Conservation (phyloP, 92 coral and sea anemone genomes). For the Paragorgia papillata region DNA sequence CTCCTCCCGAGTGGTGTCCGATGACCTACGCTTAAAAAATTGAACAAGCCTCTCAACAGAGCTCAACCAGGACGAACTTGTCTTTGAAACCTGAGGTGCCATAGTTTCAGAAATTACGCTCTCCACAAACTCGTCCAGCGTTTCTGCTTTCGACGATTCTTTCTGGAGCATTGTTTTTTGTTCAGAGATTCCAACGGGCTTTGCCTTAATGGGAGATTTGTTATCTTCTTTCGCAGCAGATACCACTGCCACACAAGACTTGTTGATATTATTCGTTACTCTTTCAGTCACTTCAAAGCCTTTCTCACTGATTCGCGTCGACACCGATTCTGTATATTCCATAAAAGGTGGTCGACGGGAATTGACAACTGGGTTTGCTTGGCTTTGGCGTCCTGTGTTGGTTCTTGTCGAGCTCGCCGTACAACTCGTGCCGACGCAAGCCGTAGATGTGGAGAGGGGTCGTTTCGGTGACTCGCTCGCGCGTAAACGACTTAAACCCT, state of each 20-base stretch:
- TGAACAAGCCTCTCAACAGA: background rate
- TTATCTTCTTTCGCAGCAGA: background rate
- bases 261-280: conserved; percentile 1
- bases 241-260: conserved; percentile 7
- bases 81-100: background rate
- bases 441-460: background rate
- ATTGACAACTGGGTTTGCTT: no score
- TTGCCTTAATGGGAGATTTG: no score
- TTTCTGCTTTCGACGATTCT: no score
- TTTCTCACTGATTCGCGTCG: background rate
- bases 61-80: background rate
- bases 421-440: background rate
- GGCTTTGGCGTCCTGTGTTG: background rate
- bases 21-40: background rate
- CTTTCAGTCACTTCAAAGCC: conserved; percentile 22
- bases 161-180: no score
- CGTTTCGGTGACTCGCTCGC: background rate
- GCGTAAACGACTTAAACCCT: no score
- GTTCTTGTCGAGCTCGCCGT: background rate
- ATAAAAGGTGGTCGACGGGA: conserved; percentile 6
- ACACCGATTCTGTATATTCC: background rate
- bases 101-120: background rate
- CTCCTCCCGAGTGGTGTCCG: background rate
- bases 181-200: no score
- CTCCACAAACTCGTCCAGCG: no score